These are phyloP conservation scores for Sphenopsis melanotis DNA, from an alignment of 2,797 vertebrate species.

Conservation along the genomic window DNA sequence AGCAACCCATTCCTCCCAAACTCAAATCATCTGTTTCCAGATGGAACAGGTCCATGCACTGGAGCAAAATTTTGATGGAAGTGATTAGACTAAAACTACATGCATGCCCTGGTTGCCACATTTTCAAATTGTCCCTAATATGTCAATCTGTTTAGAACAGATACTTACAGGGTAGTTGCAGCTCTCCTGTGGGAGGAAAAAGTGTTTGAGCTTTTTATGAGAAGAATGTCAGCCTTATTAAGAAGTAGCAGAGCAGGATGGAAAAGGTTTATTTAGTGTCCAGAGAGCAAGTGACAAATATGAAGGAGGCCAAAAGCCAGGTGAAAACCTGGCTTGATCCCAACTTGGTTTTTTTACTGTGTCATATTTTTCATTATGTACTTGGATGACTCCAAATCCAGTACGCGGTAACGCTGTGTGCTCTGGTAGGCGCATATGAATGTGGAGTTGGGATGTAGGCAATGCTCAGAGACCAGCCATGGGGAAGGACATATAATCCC, in stretches of 20 bases:
- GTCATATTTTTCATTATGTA: neutral
- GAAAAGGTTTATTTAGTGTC: neutral
- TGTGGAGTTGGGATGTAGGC: neutral
- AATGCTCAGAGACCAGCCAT: neutral
- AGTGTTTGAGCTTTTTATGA: neutral
- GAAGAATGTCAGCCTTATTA: neutral
- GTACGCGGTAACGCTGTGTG: accelerated
- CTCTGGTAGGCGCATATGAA: neutral
- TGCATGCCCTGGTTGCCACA: neutral
- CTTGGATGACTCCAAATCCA: neutral
- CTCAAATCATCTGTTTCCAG: slow-evolving; percentile 17
- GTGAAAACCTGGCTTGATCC: neutral
- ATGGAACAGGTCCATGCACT: neutral
- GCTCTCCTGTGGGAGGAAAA: neutral
- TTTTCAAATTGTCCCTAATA: neutral
- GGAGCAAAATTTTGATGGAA: neutral
- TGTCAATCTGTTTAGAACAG: neutral
- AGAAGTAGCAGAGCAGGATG: neutral
- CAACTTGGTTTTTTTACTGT: neutral
- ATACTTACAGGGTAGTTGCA: neutral
- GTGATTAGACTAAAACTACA: neutral
- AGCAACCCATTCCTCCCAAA: neutral
- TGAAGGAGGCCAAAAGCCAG: neutral
- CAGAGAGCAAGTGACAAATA: neutral
- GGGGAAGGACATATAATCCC: neutral